Evolutionary conservation across 2,888 invertebrate genomes (phyloP).

Genomic region (Eilema sororculum): DNA sequence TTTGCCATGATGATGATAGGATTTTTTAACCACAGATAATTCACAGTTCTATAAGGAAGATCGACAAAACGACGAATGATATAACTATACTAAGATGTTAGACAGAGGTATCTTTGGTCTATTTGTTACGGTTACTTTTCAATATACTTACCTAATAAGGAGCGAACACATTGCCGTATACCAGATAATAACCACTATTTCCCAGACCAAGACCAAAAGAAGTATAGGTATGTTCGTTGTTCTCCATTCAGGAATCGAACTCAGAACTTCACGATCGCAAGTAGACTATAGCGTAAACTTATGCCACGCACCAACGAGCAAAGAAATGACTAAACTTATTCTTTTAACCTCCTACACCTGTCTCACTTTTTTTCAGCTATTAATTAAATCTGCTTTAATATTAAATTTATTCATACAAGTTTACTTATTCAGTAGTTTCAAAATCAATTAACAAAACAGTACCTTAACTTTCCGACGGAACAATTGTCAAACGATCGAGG

Average conservation of each 20-base stretch:
- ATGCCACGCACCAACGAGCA: not conserved
- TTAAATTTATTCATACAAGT: not conserved
- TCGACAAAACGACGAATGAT: too few species aligned
- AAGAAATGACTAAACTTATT: not conserved
- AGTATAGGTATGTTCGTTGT: too few species aligned
- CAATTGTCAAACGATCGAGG: not conserved
- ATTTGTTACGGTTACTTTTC: not conserved
- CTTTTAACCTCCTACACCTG: not conserved
- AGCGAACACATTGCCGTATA: not conserved
- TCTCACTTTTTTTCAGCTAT: too few species aligned
- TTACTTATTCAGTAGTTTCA: not conserved
- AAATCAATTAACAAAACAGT: not conserved
- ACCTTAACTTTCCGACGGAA: not conserved
- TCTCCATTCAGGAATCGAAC: not conserved
- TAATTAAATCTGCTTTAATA: not conserved
- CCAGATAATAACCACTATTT: not conserved
- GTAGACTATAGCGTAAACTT: not conserved
- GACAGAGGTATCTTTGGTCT: not conserved
- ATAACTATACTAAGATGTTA: too few species aligned
- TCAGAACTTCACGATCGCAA: not conserved
- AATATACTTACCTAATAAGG: not conserved
- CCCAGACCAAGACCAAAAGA: not conserved
- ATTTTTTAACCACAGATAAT: too few species aligned
- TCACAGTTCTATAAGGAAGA: too few species aligned
- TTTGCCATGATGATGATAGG: too few species aligned